Conservation (phyloP, 2,113 vertebrate species). For the Colius striatus region DNA sequence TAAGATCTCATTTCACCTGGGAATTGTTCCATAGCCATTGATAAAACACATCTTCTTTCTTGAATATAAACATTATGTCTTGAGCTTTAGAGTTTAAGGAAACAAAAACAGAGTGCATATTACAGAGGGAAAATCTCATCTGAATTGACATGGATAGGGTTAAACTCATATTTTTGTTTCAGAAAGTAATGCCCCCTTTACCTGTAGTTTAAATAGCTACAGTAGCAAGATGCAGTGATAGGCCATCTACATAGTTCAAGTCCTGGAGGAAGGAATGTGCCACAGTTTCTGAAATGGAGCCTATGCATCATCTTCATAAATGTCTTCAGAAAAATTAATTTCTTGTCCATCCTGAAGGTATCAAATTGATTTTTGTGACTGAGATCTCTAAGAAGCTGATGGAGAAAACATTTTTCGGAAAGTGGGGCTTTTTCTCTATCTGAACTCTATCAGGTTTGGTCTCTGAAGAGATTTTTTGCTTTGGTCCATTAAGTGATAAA, state of each 20-base stretch:
- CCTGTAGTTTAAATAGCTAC: not conserved
- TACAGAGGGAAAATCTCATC: not conserved
- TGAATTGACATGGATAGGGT: not conserved
- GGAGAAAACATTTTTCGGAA: not conserved
- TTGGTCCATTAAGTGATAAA: not conserved
- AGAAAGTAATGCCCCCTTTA: not conserved
- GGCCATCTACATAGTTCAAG: not conserved
- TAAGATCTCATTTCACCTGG: not conserved
- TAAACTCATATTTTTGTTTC: not conserved
- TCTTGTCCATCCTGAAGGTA: not conserved
- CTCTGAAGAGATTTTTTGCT: not conserved
- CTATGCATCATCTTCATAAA: not conserved
- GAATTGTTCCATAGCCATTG: not conserved
- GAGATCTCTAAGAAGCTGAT: not conserved
- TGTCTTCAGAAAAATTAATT: not conserved
- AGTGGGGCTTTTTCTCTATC: accelerated
- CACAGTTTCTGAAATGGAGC: not conserved
- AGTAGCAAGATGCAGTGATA: accelerated
- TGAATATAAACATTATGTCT: not conserved
- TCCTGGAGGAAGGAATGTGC: not conserved
- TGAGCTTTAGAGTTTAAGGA: not conserved
- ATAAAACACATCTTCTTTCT: not conserved
- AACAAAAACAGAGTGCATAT: not conserved
- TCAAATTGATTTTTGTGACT: not conserved
- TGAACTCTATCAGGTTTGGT: not conserved